Conservation (phyloP, 2,888 invertebrate genomes). For the Lepidonotus clava region DNA sequence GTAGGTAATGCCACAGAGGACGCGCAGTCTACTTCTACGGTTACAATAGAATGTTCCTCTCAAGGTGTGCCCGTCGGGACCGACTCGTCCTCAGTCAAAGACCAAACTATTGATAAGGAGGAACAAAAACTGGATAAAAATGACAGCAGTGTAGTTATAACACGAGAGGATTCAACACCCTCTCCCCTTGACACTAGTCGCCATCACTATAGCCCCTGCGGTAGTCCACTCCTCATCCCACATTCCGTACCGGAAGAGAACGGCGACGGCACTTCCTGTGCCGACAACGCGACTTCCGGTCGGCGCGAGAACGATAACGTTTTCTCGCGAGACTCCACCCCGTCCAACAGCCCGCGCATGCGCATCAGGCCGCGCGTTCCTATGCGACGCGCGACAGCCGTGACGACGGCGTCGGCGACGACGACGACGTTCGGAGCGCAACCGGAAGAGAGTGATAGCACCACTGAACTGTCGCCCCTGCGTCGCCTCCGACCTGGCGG, state of each 20-base stretch:
- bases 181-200: no score
- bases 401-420: not conserved
- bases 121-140: no score
- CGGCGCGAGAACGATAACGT: not conserved
- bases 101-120: no score
- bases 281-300: not conserved
- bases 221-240: not conserved
- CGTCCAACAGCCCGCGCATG: not conserved
- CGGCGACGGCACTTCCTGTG: not conserved
- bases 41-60: no score
- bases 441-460: not conserved
- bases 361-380: conserved; percentile 6
- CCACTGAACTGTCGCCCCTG: conserved; percentile 11
- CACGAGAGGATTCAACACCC: no score
- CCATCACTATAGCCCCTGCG: no score
- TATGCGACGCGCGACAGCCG: not conserved
- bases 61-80: no score
- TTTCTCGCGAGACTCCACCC: conserved; percentile 1
- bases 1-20: no score
- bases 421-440: not conserved
- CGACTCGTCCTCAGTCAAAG: no score
- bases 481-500: not conserved
- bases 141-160: no score
- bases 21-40: no score
- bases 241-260: conserved; percentile 22